These are phyloP conservation scores for Cataglyphis livida DNA, from an alignment of 2,888 invertebrate genomes.

Conservation along the genomic window DNA sequence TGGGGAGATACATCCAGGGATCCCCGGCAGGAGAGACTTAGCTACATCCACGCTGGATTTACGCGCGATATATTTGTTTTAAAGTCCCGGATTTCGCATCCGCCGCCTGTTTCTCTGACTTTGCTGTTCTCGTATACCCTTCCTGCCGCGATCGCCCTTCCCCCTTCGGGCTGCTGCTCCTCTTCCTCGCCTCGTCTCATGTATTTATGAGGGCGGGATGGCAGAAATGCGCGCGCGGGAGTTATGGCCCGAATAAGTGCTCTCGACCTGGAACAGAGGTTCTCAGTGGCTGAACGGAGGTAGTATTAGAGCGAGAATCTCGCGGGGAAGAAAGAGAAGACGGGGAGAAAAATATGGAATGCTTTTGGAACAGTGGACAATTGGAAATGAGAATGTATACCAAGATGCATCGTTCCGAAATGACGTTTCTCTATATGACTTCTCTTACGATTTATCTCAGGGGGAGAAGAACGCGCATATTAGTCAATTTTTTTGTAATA, in stretches of 20 bases:
- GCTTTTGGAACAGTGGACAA: neutral
- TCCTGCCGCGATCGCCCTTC: constrained; percentile 6
- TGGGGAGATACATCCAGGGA: constrained; percentile 39
- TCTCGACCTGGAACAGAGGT: constrained; percentile 78
- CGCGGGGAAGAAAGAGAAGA: neutral
- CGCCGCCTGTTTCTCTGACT: constrained; percentile 60
- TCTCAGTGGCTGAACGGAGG: constrained; percentile 66
- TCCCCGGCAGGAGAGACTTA: constrained; percentile 70
- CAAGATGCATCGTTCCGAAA: neutral
- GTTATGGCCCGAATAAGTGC: constrained; percentile 84
- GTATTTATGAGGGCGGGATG: constrained; percentile 82
- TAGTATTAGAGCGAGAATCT: constrained; percentile 7
- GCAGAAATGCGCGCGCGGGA: constrained; percentile 78
- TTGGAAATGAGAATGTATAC: neutral
- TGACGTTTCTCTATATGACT: neutral
- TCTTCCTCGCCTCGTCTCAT: constrained; percentile 68
- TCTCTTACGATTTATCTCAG: neutral
- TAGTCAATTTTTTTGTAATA: neutral
- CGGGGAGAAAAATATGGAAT: neutral
- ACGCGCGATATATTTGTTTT: constrained; percentile 85
- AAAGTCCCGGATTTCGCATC: constrained; percentile 78
- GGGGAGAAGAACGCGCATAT: neutral
- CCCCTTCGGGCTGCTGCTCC: constrained; percentile 31
- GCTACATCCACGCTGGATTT: constrained; percentile 81
- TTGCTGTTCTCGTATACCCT: constrained; percentile 65